Evolutionary conservation across 1,140 invertebrate genomes (phyloP).

Genomic region (Diorhabda carinulata): DNA sequence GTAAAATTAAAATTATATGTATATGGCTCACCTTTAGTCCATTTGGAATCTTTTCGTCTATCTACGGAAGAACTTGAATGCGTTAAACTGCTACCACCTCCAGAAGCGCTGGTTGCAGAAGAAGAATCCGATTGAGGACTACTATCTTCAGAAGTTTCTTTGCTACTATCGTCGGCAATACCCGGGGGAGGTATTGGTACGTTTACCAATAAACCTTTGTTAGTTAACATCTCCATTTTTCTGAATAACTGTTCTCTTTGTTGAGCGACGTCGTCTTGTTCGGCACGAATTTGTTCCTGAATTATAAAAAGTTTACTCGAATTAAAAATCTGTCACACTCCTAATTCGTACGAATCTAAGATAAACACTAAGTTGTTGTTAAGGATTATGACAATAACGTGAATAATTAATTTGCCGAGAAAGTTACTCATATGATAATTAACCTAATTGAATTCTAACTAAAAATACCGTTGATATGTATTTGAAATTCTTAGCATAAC

Average conservation of each 20-base stretch:
- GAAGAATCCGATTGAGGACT: conserved; percentile 44
- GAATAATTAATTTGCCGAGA: not conserved
- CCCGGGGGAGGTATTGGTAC: conserved; percentile 41
- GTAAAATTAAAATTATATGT: no score
- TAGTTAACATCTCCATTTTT: conserved; percentile 72
- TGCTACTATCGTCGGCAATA: conserved; percentile 43
- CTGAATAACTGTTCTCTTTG: conserved; percentile 83
- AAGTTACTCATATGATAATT: not conserved
- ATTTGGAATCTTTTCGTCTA: conserved; percentile 55
- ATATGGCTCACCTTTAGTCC: conserved; percentile 49
- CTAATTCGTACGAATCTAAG: no score
- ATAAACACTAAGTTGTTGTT: no score
- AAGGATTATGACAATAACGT: no score
- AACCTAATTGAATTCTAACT: not conserved
- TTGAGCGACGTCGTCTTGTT: conserved; percentile 78
- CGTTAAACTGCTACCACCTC: conserved; percentile 37
- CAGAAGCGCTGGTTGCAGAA: conserved; percentile 39
- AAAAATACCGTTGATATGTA: not conserved
- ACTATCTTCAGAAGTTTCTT: conserved; percentile 46
- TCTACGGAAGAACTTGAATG: conserved; percentile 44
- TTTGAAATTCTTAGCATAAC: not conserved
- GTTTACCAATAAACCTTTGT: conserved; percentile 63
- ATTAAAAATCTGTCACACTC: not conserved
- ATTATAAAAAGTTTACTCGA: conserved; percentile 23
- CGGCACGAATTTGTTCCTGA: conserved; percentile 63